Evolutionary conservation across 2,888 invertebrate genomes (phyloP), one percentile per base, ranked within the genome.

Genomic region (Diploptera punctata): DNA sequence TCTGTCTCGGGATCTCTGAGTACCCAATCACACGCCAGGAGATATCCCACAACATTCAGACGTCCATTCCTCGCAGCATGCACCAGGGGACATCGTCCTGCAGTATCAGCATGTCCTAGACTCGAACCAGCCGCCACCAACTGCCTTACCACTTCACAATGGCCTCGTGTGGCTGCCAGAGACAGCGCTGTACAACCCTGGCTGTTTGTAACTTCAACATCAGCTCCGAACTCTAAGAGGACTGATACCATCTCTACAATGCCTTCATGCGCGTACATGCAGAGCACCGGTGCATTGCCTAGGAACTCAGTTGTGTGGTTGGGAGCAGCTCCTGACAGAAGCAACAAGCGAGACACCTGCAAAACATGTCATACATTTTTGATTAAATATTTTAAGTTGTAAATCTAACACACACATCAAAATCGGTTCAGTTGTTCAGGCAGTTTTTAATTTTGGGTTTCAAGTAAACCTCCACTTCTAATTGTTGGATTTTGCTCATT

Each of bases 201-300:
- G 74, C 93, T 94, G 77, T 97, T 96, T 0, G 92, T 90, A 76
- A 91, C 87, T 80, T 95, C 93, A 1, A 95, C 89, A 80, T 95
- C 92, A 3, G 97, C 97, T 16, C 95, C 95, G 80, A 97, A 98
- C 82, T 98, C 97, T 44, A 95, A 81, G n/a, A 95, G 84, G 49
- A 98, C 85, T 2, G 93, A 91, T 4, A 96, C 95, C 95, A 98
- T 95, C 9, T 96, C 93, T 18, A 92, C 85, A 70, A 94, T 94
- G n/a, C 98, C 98, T 83, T 97, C 94, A 78, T 94, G 91, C 0
- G 97, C 92, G 78, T 93, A 94, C 85, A 97, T 91, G 79, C 95
- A 95, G 1, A 98, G 83, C 33, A 95, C 88, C 0, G 98, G 95
- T 0, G 94, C 93, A 79, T 90, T 91, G 1, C 92, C 91, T 76